Base-by-base conservation (phyloP, 2,888 invertebrate genomes). In the Philhelius pedissequus region DNA sequence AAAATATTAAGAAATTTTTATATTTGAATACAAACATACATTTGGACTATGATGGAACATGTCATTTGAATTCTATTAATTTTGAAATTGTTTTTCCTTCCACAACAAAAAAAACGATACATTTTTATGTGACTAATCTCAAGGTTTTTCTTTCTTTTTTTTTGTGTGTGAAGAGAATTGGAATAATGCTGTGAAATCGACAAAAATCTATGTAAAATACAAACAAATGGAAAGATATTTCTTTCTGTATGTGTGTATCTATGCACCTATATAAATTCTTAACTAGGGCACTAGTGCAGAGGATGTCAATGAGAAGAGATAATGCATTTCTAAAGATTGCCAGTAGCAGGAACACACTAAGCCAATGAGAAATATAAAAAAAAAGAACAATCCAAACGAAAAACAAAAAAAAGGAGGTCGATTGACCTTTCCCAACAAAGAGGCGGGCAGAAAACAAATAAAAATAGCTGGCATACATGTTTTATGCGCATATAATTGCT, bases 351-450 rank as follows among this genome's bases (percentile, higher is more conserved):
- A 58, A 38, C 5, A 35, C 30, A 32, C 9, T 20, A 18, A 48
- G n/a, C 9, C 20, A 56, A 64, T 11, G 27, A 56, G 22, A n/a
- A 62, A 32, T 11, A 52, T 9, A 40, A 18, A 71, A 18, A 71
- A 62, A 54, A 68, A 62, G 69, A 40, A 70, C 64, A 77, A 35
- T 25, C 27, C 30, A 74, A 48, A 62, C 3, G n/a, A 54, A 68
- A 48, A 43, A 35, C 22, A 48, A 3, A 32, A 45, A 54, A n/a
- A 81, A 70, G n/a, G 18, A 74, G 62, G 77, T 78, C 83, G 69
- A 78, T 74, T 74, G 83, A 83, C 83, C 83, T 78, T 83, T 83
- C 78, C 69, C 74, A 83, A 83, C 83, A 74, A 56, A 52, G n/a
- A 56, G 20, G 45, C 27, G 69, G 48, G 13, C 45, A n/a, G 56